phyloP scores from a whole-genome alignment of 2,888 invertebrate species.

The Yponomeuta plumbellus region DNA sequence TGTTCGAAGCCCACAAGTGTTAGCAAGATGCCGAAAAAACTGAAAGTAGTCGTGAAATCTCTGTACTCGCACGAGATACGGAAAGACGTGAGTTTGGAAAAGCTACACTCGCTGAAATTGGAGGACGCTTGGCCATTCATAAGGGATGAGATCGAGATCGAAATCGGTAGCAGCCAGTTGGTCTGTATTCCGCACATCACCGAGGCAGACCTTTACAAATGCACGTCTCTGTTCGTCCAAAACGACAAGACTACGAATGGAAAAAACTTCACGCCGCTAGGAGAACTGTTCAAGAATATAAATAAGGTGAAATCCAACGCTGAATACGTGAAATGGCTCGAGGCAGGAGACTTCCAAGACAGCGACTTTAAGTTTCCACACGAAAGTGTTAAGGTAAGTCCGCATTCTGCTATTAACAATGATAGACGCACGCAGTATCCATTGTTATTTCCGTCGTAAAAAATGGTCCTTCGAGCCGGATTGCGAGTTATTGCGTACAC shows the following conservation, averaged over 20 bases:
- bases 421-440: background rate
- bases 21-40: constrained; percentile 66
- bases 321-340: constrained; percentile 58
- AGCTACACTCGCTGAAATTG: constrained; percentile 62
- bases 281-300: constrained; percentile 58
- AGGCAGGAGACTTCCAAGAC: constrained; percentile 54
- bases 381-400: constrained; percentile 61
- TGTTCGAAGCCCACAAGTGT: constrained; percentile 15
- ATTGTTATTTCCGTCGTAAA: constrained; percentile 3
- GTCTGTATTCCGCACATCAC: constrained; percentile 73
- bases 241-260: constrained; percentile 66
- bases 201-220: constrained; percentile 67
- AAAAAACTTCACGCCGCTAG: constrained; percentile 68
- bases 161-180: constrained; percentile 68
- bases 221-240: constrained; percentile 66
- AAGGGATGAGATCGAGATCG: constrained; percentile 70
- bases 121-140: constrained; percentile 75
- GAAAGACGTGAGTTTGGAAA: constrained; percentile 68
- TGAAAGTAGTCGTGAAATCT: constrained; percentile 69
- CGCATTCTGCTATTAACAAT: background rate
- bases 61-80: constrained; percentile 70
- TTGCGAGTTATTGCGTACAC: background rate
- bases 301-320: constrained; percentile 58
- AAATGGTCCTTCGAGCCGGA: constrained; percentile 9
- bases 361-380: constrained; percentile 65